phyloP scores from a whole-genome alignment of 2,797 vertebrate genomes.

The Hypotaenidia philippensis region DNA sequence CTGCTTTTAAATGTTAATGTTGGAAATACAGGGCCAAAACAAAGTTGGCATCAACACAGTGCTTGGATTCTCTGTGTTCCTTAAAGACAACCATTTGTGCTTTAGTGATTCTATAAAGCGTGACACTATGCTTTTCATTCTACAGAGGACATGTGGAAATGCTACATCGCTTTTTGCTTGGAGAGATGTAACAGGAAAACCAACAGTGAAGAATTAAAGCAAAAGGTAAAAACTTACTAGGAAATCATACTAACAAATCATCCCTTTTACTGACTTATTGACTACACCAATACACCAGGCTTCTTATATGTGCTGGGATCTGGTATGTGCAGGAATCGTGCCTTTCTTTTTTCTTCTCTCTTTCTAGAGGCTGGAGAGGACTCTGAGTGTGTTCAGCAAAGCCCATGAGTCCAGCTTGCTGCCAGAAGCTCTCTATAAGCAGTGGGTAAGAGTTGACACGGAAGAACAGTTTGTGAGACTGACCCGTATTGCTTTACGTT shows the following conservation, averaged over 20 bases:
- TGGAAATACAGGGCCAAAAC: not conserved
- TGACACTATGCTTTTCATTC: constrained; percentile 7
- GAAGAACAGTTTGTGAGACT: not conserved
- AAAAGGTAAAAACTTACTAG: constrained; percentile 81
- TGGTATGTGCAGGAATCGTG: not conserved
- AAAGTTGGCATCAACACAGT: not conserved
- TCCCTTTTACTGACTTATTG: not conserved
- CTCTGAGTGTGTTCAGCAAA: constrained; percentile 82
- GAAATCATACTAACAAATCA: not conserved
- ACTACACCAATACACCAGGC: not conserved
- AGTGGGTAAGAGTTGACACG: constrained; percentile 86
- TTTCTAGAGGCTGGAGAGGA: constrained; percentile 88
- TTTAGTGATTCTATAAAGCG: not conserved
- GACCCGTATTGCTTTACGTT: not conserved
- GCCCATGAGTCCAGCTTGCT: constrained; percentile 86
- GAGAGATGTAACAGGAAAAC: constrained; percentile 92
- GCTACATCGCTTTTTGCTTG: constrained; percentile 88
- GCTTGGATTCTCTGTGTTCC: not conserved
- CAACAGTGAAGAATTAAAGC: constrained; percentile 87
- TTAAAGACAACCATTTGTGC: not conserved
- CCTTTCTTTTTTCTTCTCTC: not conserved
- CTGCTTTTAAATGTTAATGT: not conserved
- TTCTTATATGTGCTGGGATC: not conserved
- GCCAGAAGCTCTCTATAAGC: constrained; percentile 87
- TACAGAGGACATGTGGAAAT: constrained; percentile 92